Base-by-base conservation (phyloP, 2,888 invertebrate species). In the Lochmaea crataegi region DNA sequence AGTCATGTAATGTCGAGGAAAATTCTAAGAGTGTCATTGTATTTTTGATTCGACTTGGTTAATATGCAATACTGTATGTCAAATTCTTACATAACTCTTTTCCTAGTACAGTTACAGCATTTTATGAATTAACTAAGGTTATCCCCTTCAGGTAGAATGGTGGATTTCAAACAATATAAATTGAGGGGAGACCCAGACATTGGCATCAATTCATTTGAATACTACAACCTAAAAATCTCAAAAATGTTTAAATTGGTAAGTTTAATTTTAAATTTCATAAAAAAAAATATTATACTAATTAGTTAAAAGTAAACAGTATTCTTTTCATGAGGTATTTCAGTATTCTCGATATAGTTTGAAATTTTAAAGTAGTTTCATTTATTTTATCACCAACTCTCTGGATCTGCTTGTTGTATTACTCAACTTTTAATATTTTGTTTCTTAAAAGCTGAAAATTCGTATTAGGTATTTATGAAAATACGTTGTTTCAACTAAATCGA, bases 241-340 rank as follows among this genome's bases (percentile, higher is more conserved):
- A 63, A 63, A n/a, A 63, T 63, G 61, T 45, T 63, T 11, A 63
- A 63, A 42, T 63, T 63, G 61, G 61, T 63, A 18, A 63, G 61
- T 63, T 22, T 9, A 4, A 5, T 10, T 16, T 22, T 22, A 9
- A 3, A 18, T 16, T 18, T 12, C 1, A 11, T 2, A 12, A 10
- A 26, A 10, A 26, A 11, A 10, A 12, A 3, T 57, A 0, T 22
- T 22, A 14, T 48, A 11, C 12, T 22, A 22, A 22, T 3, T 57
- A 11, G 1, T 38, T 38, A 9, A 7, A 38, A 38, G 7, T 38
- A 7, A 9, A 32, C 32, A 32, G 32, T 38, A 38, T 7, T 38
- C 32, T 32, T 6, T 32, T 6, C 32, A 38, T 38, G 0, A 5
- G 32, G 4, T 32, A 32, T 32, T 32, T 32, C 6, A 32, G 32